Conservation (phyloP, 1,140 invertebrate genomes). For the Brachionus calyciflorus region DNA sequence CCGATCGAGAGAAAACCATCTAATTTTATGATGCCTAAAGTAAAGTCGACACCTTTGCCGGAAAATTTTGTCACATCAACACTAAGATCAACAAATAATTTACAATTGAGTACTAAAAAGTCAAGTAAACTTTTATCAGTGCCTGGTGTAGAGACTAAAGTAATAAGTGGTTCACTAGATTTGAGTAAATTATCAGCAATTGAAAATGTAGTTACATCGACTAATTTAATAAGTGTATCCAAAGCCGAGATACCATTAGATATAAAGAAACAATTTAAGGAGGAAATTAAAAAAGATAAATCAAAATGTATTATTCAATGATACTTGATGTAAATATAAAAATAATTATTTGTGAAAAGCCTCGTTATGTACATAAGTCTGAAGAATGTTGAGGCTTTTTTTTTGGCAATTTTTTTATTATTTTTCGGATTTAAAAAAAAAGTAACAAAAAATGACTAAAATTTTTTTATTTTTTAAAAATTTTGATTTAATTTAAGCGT, state of each 20-base stretch:
- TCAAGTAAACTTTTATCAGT: neutral
- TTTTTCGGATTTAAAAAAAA: too few relatives aligned
- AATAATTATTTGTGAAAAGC: too few relatives aligned
- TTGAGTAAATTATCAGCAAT: constrained; percentile 35
- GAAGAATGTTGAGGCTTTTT: too few relatives aligned
- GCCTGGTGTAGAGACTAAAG: neutral
- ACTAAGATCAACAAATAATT: constrained; percentile 24
- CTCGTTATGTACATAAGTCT: too few relatives aligned
- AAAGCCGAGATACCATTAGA: constrained; percentile 8
- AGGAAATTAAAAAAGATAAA: constrained; percentile 34
- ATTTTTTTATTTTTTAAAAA: too few relatives aligned
- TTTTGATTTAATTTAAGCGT: too few relatives aligned
- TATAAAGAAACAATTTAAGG: constrained; percentile 5
- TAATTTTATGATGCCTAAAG: neutral
- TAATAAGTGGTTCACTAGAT: neutral
- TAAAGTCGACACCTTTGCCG: neutral
- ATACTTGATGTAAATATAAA: too few relatives aligned
- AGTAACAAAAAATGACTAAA: too few relatives aligned
- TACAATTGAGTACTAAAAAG: neutral
- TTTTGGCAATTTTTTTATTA: too few relatives aligned
- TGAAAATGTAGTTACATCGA: constrained; percentile 29
- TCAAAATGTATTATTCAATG: constrained; percentile 42
- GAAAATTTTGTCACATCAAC: constrained; percentile 37
- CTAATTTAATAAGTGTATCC: constrained; percentile 11
- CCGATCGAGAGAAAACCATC: neutral